A percentile compares a stretch with the other conserved stretches of the same genome.
These are phyloP conservation scores for Drosophila bocqueti DNA, from an alignment of 1,140 invertebrate species.

Conservation along the genomic window DNA sequence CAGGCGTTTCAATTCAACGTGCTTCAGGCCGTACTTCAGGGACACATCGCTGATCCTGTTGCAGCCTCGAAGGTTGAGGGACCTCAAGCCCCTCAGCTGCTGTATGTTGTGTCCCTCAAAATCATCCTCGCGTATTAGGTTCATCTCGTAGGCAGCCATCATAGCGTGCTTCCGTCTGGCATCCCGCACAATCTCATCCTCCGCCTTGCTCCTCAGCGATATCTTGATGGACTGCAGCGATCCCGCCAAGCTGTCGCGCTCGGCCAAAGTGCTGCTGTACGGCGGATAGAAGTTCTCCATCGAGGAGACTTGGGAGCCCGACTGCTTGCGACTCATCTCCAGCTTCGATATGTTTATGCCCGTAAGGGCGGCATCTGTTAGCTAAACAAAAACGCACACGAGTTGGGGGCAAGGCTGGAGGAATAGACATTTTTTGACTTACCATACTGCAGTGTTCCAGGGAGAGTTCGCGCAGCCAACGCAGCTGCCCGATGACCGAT, in stretches of 20 bases:
- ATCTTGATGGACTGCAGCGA: conserved; percentile 85
- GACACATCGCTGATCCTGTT: conserved; percentile 90
- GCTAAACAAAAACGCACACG: conserved; percentile 19
- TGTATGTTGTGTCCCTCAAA: conserved; percentile 86
- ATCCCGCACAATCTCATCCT: conserved; percentile 89
- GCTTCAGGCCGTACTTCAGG: conserved; percentile 88
- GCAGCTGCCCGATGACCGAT: conserved; percentile 88
- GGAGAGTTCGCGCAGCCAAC: conserved; percentile 87
- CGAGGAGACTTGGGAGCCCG: conserved; percentile 32
- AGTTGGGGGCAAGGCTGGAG: too few relatives aligned
- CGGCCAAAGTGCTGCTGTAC: conserved; percentile 64
- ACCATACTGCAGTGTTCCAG: conserved; percentile 89
- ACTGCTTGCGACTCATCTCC: conserved; percentile 58
- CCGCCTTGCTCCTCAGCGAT: conserved; percentile 88
- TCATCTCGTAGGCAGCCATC: conserved; percentile 87
- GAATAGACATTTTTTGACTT: conserved; percentile 18
- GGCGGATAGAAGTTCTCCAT: conserved; percentile 61
- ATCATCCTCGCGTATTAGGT: conserved; percentile 85
- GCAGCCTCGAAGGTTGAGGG: conserved; percentile 89
- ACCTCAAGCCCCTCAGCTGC: conserved; percentile 86
- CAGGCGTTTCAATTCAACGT: conserved; percentile 86
- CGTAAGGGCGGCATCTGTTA: conserved; percentile 89
- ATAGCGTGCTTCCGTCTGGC: conserved; percentile 88
- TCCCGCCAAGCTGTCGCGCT: conserved; percentile 48
- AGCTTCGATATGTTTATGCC: conserved; percentile 86